Evolutionary conservation across 2,797 vertebrate species (phyloP).

Genomic region (Pteronotus mesoamericanus): DNA sequence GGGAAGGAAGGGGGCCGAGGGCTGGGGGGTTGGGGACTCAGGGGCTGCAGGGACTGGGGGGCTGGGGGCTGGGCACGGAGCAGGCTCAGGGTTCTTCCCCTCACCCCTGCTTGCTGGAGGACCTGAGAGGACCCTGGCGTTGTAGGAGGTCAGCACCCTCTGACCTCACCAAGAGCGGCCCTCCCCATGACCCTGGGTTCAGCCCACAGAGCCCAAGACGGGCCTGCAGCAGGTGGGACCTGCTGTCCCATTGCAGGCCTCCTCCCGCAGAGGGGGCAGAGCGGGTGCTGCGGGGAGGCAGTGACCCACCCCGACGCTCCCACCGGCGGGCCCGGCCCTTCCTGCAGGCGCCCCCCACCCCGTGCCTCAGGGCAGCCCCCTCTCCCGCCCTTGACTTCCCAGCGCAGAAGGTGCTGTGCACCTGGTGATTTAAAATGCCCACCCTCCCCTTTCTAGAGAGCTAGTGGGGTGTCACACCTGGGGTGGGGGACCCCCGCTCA

Average conservation of each 20-base stretch:
- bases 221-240: background rate
- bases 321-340: rapidly evolving
- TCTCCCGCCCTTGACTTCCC: background rate
- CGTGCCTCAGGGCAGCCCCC: background rate
- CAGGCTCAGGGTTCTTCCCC: background rate
- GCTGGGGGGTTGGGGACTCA: rapidly evolving
- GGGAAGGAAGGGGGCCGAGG: rapidly evolving
- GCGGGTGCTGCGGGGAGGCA: background rate
- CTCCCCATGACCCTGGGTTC: background rate
- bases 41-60: no score
- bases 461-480: rapidly evolving
- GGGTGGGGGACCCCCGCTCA: background rate
- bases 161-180: rapidly evolving
- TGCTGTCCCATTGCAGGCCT: rapidly evolving
- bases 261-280: background rate
- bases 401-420: background rate
- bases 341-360: rapidly evolving
- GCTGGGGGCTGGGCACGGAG: no score
- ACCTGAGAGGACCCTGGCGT: rapidly evolving
- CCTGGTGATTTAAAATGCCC: background rate
- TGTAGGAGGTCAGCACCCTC: background rate
- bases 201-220: background rate
- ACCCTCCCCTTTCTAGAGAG: background rate
- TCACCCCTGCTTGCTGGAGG: background rate
- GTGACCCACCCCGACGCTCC: rapidly evolving